Conservation (phyloP, 2,113 vertebrate genomes). For the Xyliphius kryptos region DNA sequence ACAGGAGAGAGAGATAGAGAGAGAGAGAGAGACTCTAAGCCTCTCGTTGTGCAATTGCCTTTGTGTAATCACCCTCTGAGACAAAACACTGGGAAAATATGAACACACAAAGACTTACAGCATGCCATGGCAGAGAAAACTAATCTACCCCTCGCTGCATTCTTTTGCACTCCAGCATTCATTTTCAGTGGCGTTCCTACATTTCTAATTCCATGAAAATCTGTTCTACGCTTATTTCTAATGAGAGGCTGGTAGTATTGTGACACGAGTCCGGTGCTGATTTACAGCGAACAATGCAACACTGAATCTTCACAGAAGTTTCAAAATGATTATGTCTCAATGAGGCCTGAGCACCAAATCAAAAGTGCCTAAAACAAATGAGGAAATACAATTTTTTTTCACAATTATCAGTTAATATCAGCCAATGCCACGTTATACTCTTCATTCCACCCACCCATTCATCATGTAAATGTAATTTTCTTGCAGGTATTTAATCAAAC, state of each 20-base stretch:
- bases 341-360: conserved; percentile 49
- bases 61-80: conserved; percentile 23
- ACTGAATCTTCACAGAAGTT: no score
- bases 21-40: conserved; percentile 7
- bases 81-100: conserved; percentile 40
- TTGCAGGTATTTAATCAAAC: conserved; percentile 88
- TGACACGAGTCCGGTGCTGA: no score
- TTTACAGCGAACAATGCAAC: no score
- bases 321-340: conserved; percentile 63
- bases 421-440: conserved; percentile 78
- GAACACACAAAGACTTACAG: not conserved
- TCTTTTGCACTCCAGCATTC: not conserved
- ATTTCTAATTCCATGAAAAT: no score
- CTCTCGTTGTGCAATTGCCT: conserved; percentile 3
- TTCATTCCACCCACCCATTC: conserved; percentile 74
- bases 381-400: conserved; percentile 72
- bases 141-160: conserved; percentile 1
- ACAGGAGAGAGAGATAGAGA: not conserved
- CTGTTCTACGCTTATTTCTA: no score
- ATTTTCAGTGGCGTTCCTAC: no score
- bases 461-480: conserved; percentile 90
- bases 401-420: conserved; percentile 76
- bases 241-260: no score
- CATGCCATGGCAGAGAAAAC: conserved; percentile 1
- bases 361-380: conserved; percentile 76